phyloP scores from a whole-genome alignment of 2,113 vertebrate species.

The Tachysurus vachellii region DNA sequence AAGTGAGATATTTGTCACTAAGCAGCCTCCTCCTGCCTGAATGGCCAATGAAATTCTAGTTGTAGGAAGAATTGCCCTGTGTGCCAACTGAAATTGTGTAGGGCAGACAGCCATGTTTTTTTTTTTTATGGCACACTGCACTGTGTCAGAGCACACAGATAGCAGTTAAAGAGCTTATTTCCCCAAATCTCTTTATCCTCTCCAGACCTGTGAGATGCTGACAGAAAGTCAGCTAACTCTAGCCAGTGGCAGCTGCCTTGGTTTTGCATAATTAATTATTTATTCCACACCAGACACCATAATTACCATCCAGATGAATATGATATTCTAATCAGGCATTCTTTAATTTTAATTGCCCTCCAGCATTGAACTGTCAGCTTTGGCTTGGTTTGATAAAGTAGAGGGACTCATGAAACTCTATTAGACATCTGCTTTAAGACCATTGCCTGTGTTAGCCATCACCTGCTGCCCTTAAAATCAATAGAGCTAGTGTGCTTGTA shows the following conservation, averaged over 20 bases:
- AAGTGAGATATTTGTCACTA: not conserved
- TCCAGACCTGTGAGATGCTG: conserved; percentile 80
- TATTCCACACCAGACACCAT: conserved; percentile 93
- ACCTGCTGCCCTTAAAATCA: conserved; percentile 70
- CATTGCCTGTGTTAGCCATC: conserved; percentile 67
- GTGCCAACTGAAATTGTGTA: conserved; percentile 68
- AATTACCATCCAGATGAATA: conserved; percentile 99
- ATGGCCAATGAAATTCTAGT: conserved; percentile 27
- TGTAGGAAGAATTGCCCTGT: conserved; percentile 48
- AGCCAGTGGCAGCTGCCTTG: conserved; percentile 96
- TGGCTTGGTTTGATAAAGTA: conserved; percentile 88
- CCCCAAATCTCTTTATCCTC: conserved; percentile 85
- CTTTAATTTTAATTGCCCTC: conserved; percentile 95
- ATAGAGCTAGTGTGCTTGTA: conserved; percentile 59
- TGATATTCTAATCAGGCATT: conserved; percentile 96
- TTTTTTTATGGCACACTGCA: conserved; percentile 61
- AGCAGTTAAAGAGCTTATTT: conserved; percentile 81
- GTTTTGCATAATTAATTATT: conserved; percentile 99
- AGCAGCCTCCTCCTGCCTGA: conserved; percentile 37
- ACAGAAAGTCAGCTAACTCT: conserved; percentile 94
- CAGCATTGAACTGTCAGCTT: conserved; percentile 95
- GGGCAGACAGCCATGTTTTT: conserved; percentile 65
- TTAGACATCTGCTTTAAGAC: conserved; percentile 93
- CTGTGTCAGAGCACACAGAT: conserved; percentile 71
- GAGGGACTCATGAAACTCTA: conserved; percentile 84